These are phyloP conservation scores for Tauraco hartlaubi DNA, from an alignment of 2,797 vertebrate species.

Conservation along the genomic window DNA sequence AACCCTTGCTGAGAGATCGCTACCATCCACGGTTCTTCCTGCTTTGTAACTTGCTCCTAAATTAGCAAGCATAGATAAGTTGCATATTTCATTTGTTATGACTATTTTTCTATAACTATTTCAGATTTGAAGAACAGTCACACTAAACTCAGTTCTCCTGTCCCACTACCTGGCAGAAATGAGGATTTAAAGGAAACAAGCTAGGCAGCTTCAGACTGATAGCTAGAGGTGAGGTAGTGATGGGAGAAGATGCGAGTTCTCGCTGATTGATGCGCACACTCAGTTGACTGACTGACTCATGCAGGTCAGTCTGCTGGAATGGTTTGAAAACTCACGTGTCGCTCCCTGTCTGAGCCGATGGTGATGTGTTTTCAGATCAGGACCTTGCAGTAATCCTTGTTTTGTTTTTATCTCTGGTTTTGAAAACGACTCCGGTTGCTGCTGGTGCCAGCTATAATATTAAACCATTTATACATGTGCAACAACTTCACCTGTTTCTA, in stretches of 20 bases:
- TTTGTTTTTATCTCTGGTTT: neutral
- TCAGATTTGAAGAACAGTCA: slow-evolving; percentile 43
- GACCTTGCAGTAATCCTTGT: neutral
- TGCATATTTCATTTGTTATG: neutral
- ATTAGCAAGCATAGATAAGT: neutral
- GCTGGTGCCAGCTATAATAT: neutral
- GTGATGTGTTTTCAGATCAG: neutral
- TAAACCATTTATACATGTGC: neutral
- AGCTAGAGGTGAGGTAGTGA: slow-evolving; percentile 49
- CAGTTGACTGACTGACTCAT: neutral
- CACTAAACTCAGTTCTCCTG: slow-evolving; percentile 3
- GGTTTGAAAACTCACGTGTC: neutral
- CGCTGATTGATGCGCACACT: accelerated
- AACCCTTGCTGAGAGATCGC: neutral
- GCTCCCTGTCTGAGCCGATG: neutral
- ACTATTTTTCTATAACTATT: neutral
- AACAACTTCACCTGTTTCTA: neutral
- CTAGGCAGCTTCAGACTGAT: slow-evolving; percentile 44
- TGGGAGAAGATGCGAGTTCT: neutral
- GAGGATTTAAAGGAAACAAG: slow-evolving; percentile 35
- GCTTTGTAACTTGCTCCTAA: neutral
- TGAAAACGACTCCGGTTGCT: neutral
- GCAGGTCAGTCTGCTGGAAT: neutral
- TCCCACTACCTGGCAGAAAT: slow-evolving; percentile 17
- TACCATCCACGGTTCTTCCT: neutral